A percentile compares a stretch with the other conserved stretches of the same genome.
Conservation (phyloP, 2,888 invertebrate species). For the Nezara viridula region DNA sequence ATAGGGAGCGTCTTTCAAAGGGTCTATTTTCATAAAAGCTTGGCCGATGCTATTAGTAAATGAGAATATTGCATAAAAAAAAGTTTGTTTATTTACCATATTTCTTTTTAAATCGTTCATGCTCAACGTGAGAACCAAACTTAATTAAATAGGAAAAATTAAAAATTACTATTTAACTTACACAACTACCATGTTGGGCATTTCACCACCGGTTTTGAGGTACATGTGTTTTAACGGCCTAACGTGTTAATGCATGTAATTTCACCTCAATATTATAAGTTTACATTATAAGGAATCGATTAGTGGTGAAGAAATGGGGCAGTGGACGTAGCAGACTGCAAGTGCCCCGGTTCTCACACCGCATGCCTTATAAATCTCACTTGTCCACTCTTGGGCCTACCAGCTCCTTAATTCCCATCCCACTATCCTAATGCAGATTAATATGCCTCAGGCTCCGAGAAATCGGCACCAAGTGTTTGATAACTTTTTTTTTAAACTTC, state of each 20-base stretch:
- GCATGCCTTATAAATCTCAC: background rate
- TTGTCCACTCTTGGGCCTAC: constrained; percentile 9
- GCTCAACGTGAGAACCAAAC: too few species aligned
- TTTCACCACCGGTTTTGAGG: background rate
- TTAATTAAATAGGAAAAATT: too few species aligned
- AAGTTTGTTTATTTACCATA: too few species aligned
- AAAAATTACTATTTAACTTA: background rate
- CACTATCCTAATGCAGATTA: constrained; percentile 21
- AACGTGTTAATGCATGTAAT: background rate
- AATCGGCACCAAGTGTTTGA: background rate
- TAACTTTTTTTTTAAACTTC: background rate
- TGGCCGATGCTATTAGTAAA: too few species aligned
- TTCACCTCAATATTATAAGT: background rate
- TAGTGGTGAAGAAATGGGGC: background rate
- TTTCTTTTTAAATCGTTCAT: too few species aligned
- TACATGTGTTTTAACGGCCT: background rate
- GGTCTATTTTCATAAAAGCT: too few species aligned
- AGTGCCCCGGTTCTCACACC: background rate
- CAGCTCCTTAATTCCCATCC: background rate
- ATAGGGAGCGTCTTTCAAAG: too few species aligned
- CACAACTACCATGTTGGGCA: background rate
- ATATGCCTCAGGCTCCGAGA: background rate
- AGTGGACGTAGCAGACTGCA: background rate
- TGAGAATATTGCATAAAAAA: too few species aligned
- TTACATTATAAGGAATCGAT: background rate